Evolutionary conservation across 2,888 invertebrate species (phyloP), one percentile per base, ranked within the genome.

Genomic region (Erynnis tages): DNA sequence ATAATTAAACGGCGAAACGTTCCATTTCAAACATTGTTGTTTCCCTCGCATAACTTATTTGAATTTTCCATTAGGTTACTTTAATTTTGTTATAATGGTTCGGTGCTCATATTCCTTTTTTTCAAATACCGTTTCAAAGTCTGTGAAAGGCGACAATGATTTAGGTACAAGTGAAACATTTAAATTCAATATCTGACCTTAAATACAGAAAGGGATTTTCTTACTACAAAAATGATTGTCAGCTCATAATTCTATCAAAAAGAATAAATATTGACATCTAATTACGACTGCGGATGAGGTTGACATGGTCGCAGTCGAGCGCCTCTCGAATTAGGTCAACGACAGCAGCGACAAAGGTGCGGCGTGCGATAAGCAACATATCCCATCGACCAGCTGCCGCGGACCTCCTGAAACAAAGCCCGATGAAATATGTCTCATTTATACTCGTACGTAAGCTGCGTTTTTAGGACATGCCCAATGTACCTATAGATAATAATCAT

Each of bases 301-400:
- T 72, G 76, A 76, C 72, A 74, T 66, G 69, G 71, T 71, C 63
- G 66, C 71, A 72, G 74, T 72, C 70, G 76, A 82, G 79, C 69
- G 76, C 68, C 78, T 77, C 78, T 79, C 73, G 77, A 88, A 87
- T 75, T 87, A 76, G 89, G 88, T 87, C 88, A 87, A 81, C 82
- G 82, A 82, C 81, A 56, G 58, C 80, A 74, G 79, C 71, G 73
- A 82, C 84, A 84, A 88, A 88, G 88, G 89, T 87, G 87, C 76
- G 84, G 79, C 81, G 78, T 76, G 78, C 80, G 83, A 87, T 85
- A 87, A 86, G 81, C 52, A 78, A 74, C 79, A 76, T 79, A 82
- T 80, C 76, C 82, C 82, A 79, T 73, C 79, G 79, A 75, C 80
- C 83, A 79, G 79, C 82, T 80, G 81, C 76, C 79, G 73, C 68